phyloP scores from a whole-genome alignment of 2,113 vertebrate genomes.

The Pyxicephalus adspersus region DNA sequence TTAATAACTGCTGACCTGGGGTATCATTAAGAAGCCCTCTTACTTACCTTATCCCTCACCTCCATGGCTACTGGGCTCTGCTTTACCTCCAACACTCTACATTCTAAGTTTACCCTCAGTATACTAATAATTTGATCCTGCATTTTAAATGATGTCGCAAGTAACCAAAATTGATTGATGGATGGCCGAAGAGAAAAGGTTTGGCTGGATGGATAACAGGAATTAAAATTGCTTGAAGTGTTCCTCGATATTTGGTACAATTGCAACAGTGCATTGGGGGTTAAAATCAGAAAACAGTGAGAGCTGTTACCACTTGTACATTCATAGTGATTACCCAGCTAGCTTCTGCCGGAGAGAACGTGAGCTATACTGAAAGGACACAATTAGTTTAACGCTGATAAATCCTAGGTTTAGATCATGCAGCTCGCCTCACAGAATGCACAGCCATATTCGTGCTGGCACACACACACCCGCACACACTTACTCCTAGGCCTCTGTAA shows the following conservation, averaged over 20 bases:
- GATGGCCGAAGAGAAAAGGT: too few species aligned
- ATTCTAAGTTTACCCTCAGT: too few species aligned
- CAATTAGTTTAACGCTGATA: conserved; percentile 49
- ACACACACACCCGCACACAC: conserved; percentile 5
- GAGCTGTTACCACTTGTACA: neutral
- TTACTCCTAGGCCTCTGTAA: conserved; percentile 8
- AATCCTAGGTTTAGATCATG: conserved; percentile 43
- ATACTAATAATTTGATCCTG: too few species aligned
- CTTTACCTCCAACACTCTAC: too few species aligned
- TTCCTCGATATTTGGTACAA: neutral
- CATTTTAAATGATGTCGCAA: too few species aligned
- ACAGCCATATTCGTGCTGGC: conserved; percentile 7
- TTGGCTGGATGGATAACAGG: too few species aligned
- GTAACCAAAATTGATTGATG: too few species aligned
- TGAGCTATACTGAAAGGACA: conserved; percentile 33
- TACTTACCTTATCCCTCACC: too few species aligned
- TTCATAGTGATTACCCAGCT: conserved; percentile 24
- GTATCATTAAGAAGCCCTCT: too few species aligned
- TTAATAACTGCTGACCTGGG: too few species aligned
- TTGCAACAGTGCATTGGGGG: neutral
- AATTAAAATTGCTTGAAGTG: neutral
- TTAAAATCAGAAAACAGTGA: conserved; percentile 23
- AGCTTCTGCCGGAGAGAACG: conserved; percentile 11
- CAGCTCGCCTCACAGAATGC: conserved; percentile 20
- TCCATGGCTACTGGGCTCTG: too few species aligned